These are phyloP conservation scores for Chloebia gouldiae DNA, from an alignment of 2,113 vertebrate genomes.

Conservation along the genomic window DNA sequence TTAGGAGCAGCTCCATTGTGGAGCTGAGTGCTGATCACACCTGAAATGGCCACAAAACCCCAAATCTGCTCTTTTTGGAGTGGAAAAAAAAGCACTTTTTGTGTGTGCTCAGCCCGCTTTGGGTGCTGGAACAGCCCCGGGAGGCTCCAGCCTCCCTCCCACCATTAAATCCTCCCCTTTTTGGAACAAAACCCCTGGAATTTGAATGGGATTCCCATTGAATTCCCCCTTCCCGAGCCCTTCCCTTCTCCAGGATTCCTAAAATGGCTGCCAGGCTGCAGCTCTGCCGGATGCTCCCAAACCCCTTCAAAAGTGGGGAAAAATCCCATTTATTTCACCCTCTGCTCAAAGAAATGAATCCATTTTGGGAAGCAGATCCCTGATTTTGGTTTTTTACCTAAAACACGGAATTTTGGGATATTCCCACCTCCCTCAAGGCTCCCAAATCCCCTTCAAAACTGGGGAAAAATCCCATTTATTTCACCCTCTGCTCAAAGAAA, in stretches of 20 bases:
- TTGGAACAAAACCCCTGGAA: background rate
- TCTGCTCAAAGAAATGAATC: no score
- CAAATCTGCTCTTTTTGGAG: rapidly evolving
- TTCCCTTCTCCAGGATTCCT: background rate
- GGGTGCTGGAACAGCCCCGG: background rate
- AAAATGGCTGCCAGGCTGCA: slow-evolving; percentile 41
- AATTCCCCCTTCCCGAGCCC: background rate
- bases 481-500: no score
- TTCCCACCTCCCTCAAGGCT: no score
- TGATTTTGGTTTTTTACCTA: rapidly evolving
- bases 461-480: rapidly evolving
- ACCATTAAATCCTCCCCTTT: background rate
- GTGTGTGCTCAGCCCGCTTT: rapidly evolving
- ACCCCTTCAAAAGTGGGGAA: rapidly evolving
- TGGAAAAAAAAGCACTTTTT: rapidly evolving
- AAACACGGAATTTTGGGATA: rapidly evolving
- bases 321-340: rapidly evolving
- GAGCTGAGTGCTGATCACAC: rapidly evolving
- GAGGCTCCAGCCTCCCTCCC: background rate
- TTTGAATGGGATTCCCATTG: rapidly evolving
- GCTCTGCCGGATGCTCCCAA: background rate
- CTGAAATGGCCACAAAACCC: background rate
- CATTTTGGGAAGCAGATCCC: no score
- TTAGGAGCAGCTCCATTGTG: background rate
- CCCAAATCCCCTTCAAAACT: background rate